Base-by-base conservation (phyloP, 2,888 invertebrate species). In the Heliconius charithonia region DNA sequence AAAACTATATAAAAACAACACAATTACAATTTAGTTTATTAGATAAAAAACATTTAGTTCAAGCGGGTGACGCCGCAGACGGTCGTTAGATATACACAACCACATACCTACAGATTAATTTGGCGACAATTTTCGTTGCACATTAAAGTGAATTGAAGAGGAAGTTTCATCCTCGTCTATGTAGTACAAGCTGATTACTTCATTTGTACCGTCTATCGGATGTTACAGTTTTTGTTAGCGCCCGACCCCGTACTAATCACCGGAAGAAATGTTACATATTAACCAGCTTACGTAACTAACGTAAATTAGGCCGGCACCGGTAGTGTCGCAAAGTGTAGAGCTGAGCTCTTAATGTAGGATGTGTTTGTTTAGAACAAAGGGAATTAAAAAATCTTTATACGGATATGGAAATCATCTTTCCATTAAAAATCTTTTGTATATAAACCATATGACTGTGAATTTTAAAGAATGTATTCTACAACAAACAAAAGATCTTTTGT, bases 201-300 rank as follows among this genome's bases (percentile, higher is more conserved):
- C 4, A 29, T 51, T 19, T 1, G 56, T n/a, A 7, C 22, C 32
- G 45, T 29, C 22, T 51, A 32, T 56, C 22, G 32, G 56, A 59
- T n/a, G 12, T 59, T 4, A 16, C 32, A n/a, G 13, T 59, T 32
- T 56, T 41, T 29, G n/a, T 9, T 62, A 13, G n/a, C 2, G 22
- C 25, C 25, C 59, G 16, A 37, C 32, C 27, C 37, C 25, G 4
- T 19, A 41, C 37, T 45, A 66, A 77, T 77, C 51, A n/a, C 37
- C 71, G 63, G 65, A 65, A 72, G 32, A 37, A 56, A 66, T 72
- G 27, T 56, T 25, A 65, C 32, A 51, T 70, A 45, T 63, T 29
- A 63, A 71, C 71, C 71, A 72, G 65, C 72, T 77, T 77, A 77
- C 65, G 77, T 72, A 65, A 69, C 16, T 65, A 71, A 71, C 77